These are phyloP conservation scores for Grammomys dolichurus DNA, from an alignment of 2,113 vertebrate species.

Conservation along the genomic window DNA sequence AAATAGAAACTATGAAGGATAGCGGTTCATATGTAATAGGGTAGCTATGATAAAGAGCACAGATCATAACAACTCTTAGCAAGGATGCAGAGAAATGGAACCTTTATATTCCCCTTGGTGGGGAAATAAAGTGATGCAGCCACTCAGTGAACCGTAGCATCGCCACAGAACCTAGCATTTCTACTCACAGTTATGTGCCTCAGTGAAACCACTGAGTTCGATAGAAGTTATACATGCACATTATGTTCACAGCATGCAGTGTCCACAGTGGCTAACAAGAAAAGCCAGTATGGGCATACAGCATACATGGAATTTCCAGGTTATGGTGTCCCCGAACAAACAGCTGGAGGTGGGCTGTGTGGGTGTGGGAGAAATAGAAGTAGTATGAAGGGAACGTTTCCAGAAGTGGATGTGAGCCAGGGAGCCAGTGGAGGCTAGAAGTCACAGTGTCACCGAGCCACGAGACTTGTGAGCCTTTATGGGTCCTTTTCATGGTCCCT, in stretches of 20 bases:
- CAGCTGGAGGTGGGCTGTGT: background rate
- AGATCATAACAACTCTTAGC: background rate
- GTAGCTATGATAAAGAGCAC: background rate
- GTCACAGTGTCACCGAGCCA: fast-evolving
- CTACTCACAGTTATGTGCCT: background rate
- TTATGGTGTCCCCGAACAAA: background rate
- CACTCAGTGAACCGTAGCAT: background rate
- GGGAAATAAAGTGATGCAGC: background rate
- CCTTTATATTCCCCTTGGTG: background rate
- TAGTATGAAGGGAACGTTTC: background rate
- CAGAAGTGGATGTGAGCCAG: background rate
- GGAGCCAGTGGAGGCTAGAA: background rate
- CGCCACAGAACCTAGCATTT: background rate
- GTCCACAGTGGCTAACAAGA: background rate
- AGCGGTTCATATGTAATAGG: background rate
- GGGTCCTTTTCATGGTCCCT: background rate
- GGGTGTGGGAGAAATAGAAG: background rate
- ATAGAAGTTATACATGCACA: background rate
- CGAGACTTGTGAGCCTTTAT: background rate
- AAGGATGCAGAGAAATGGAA: background rate
- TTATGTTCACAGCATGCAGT: background rate
- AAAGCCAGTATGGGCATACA: no score
- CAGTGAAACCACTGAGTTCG: background rate
- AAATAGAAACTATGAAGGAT: slow-evolving; percentile 20
- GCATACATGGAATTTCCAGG: background rate